phyloP scores from a whole-genome alignment of 2,797 vertebrate species.

The Synanceia verrucosa region DNA sequence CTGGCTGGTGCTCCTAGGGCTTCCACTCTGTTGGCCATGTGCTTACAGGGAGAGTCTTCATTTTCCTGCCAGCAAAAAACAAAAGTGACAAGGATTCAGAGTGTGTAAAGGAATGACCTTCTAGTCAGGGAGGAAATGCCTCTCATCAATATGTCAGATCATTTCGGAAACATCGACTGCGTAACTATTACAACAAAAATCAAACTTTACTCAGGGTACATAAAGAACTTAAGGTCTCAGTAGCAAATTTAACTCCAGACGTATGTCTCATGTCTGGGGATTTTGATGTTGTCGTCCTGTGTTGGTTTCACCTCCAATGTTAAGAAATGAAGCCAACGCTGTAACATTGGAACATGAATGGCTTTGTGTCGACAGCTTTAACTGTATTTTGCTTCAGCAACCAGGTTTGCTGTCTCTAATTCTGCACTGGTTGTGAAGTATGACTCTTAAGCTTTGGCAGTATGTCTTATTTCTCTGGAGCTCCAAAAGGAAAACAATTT shows the following conservation, averaged over 20 bases:
- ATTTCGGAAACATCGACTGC: background rate
- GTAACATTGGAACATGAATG: background rate
- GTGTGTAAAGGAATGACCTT: too few species aligned
- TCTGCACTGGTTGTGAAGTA: background rate
- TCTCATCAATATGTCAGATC: background rate
- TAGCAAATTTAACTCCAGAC: background rate
- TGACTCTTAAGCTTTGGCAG: background rate
- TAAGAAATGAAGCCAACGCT: background rate
- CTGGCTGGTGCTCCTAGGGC: background rate
- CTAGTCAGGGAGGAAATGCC: too few species aligned
- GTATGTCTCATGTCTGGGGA: too few species aligned
- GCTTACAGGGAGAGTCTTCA: background rate
- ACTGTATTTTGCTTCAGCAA: background rate
- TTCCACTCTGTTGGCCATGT: too few species aligned
- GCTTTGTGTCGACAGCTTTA: background rate
- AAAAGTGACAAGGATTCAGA: background rate
- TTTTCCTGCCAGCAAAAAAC: background rate
- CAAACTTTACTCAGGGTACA: background rate
- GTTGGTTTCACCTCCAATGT: too few species aligned
- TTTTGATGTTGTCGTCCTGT: too few species aligned
- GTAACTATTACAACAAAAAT: background rate
- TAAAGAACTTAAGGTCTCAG: background rate
- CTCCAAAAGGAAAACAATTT: constrained; percentile 4
- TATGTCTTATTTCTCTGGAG: background rate
- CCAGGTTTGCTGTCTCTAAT: background rate